Conservation (phyloP, 1,140 invertebrate species). For the Aphelinus atriplicis region DNA sequence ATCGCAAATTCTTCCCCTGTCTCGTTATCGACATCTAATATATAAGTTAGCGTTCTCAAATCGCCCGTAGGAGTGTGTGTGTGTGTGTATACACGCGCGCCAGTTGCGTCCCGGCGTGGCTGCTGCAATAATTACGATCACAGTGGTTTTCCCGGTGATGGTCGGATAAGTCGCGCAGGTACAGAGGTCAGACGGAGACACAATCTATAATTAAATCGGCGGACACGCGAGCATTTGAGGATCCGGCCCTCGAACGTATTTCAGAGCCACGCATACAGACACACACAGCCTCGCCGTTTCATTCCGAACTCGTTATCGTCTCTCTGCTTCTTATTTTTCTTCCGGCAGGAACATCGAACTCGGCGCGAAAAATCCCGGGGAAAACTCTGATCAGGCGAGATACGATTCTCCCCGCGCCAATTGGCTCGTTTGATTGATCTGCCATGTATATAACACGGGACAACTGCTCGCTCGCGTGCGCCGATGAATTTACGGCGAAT, state of each 20-base stretch:
- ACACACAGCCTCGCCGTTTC: constrained; percentile 26
- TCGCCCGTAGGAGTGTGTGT: too few relatives aligned
- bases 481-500: too few relatives aligned
- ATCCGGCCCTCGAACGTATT: constrained; percentile 22
- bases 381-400: too few relatives aligned
- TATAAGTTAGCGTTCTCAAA: constrained; percentile 11
- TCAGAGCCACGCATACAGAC: constrained; percentile 17
- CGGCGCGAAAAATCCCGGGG: too few relatives aligned
- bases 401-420: too few relatives aligned
- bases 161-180: constrained; percentile 51
- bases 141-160: constrained; percentile 48
- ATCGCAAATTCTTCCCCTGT: too few relatives aligned
- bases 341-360: too few relatives aligned
- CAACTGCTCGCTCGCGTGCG: too few relatives aligned
- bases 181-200: constrained; percentile 57
- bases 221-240: constrained; percentile 39
- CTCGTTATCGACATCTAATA: constrained; percentile 12
- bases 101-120: background rate
- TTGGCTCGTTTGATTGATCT: too few relatives aligned
- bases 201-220: constrained; percentile 64
- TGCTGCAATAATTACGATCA: constrained; percentile 54
- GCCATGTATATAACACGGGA: too few relatives aligned
- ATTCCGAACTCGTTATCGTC: background rate
- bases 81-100: too few relatives aligned
- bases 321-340: too few relatives aligned